These are phyloP conservation scores for Scalopus aquaticus DNA, from an alignment of 2,113 vertebrate species.

Conservation along the genomic window DNA sequence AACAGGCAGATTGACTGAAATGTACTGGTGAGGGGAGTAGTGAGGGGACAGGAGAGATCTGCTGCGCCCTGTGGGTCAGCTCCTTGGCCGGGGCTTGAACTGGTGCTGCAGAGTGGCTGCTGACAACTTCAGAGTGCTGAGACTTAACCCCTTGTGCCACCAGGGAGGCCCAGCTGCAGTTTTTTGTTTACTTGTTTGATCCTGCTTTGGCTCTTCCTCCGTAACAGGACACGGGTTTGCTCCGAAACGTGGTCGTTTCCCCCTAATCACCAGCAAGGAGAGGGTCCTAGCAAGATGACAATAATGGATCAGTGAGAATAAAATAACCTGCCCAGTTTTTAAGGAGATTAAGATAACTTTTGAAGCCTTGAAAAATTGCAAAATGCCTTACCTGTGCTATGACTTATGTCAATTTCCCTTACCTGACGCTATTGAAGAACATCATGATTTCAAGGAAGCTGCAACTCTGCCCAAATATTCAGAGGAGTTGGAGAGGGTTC, in stretches of 20 bases:
- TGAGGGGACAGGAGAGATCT: no score
- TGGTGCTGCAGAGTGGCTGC: no score
- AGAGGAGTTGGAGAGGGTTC: not conserved
- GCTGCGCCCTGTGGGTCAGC: no score
- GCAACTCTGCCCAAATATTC: not conserved
- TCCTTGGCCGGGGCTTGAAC: no score
- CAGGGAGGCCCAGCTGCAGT: no score
- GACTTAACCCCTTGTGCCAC: no score
- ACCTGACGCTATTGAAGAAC: not conserved
- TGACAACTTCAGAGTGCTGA: no score
- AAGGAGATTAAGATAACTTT: not conserved
- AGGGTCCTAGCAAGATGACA: not conserved
- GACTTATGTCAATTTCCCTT: not conserved
- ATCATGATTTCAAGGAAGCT: slow-evolving; percentile 2
- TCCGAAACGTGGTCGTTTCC: not conserved
- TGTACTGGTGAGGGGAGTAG: no score
- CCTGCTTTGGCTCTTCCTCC: not conserved
- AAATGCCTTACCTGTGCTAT: not conserved
- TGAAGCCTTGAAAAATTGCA: not conserved
- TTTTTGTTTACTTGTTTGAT: not conserved
- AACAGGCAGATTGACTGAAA: no score
- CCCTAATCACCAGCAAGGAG: not conserved
- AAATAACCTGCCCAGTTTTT: not conserved
- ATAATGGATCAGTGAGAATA: not conserved
- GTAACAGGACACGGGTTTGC: not conserved